Evolutionary conservation across 1,140 invertebrate species (phyloP), one percentile per base, ranked within the genome.

Genomic region (Kradibia gibbosae): DNA sequence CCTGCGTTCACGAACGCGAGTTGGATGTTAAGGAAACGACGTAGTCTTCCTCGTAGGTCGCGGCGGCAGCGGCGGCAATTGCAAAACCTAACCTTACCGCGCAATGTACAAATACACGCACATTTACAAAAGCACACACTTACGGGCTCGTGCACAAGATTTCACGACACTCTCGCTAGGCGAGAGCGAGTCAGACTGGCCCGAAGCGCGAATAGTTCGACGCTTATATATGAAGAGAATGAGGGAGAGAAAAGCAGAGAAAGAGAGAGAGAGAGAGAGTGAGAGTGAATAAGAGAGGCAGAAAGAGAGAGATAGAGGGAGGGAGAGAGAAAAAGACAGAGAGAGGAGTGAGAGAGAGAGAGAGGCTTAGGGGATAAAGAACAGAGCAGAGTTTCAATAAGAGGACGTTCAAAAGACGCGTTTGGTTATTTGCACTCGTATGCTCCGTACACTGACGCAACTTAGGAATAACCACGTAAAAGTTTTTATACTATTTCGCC

Each of bases 121-220:
- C 57, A n/a, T n/a, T n/a, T 25, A 39, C 36, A 67, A 10, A 39
- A 36, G 39, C 31, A 65, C 62, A 10, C 62, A 20, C 70, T n/a
- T 48, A 15, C 70, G 42, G 28, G n/a, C 70, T 8, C 70, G 70
- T 50, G 70, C 42, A 25, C 70, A 50, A 72, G 70, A 72, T 48
- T 48, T 13, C 71, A 53, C 71, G 71, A 88, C 83, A 86, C 88
- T 86, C 88, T 84, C 88, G 87, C 85, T 83, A 86, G 80, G 84
- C 88, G 84, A 86, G 85, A 86, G 88, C 88, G 86, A 86, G 85
- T 86, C 80, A 80, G 85, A 90, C 88, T 89, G 88, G 87, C 86
- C 87, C 83, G 84, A 85, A 81, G 84, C 84, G 86, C 84, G 88
- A 88, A 85, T 87, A 84, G 87, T 82, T 80, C 83, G 85, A 83